These are phyloP conservation scores for Heliornis fulica DNA, from an alignment of 2,113 vertebrate species.

Conservation along the genomic window DNA sequence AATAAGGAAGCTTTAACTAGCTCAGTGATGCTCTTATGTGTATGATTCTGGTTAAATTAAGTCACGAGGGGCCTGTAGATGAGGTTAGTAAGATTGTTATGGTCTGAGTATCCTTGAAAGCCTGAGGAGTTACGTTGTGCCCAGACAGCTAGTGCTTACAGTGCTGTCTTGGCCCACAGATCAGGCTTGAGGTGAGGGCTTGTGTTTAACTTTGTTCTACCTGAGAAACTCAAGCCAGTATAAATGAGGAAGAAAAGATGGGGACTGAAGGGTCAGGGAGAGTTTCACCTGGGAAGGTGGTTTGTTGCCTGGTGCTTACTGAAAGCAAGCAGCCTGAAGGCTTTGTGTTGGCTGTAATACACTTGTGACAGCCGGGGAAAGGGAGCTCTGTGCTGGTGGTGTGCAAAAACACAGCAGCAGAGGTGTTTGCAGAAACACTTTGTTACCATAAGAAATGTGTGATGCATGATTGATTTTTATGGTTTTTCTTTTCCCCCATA, in stretches of 20 bases:
- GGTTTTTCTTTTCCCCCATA: too few species aligned
- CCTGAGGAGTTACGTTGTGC: neutral
- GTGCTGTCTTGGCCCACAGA: neutral
- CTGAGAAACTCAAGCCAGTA: neutral
- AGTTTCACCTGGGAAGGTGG: neutral
- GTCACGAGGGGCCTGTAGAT: neutral
- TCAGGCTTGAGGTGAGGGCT: neutral
- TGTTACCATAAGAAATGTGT: neutral
- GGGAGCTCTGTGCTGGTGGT: neutral
- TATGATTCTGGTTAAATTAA: neutral
- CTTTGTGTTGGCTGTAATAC: neutral
- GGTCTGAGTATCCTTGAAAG: neutral
- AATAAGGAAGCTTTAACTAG: neutral
- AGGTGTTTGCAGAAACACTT: neutral
- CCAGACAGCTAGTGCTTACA: neutral
- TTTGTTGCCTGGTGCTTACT: neutral
- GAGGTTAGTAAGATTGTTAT: neutral
- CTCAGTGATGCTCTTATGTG: neutral
- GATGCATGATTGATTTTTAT: neutral
- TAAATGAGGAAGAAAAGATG: neutral
- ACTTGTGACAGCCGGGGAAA: neutral
- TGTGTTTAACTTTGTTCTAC: neutral
- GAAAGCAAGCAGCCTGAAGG: neutral
- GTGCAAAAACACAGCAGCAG: neutral
- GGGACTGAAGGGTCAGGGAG: neutral